A percentile compares a stretch with the other conserved stretches of the same genome.
These are phyloP conservation scores for Cynopterus brachyotis DNA, from an alignment of 2,113 vertebrate species.

Conservation along the genomic window DNA sequence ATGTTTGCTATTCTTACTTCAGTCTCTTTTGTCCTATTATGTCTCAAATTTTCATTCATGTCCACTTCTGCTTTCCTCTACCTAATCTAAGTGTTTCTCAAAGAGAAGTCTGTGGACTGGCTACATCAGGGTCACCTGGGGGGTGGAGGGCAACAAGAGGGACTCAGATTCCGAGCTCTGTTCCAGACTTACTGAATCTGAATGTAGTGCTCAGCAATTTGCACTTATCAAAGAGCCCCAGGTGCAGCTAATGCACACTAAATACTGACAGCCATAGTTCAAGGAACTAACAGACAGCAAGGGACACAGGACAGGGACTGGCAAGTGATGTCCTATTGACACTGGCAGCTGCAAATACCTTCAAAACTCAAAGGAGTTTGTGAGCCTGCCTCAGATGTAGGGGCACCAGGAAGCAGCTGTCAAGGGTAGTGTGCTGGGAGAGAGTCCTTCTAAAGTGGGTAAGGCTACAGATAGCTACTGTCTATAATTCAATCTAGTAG, in stretches of 20 bases:
- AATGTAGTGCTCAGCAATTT: background rate
- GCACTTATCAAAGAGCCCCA: background rate
- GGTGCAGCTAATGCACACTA: background rate
- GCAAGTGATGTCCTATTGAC: no score
- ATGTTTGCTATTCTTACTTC: background rate
- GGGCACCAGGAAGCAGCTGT: background rate
- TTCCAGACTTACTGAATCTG: background rate
- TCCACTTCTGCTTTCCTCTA: background rate
- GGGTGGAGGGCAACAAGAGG: rapidly evolving
- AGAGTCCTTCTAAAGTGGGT: background rate
- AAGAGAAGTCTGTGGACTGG: background rate
- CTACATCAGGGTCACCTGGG: background rate
- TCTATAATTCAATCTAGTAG: background rate
- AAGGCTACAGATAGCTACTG: background rate
- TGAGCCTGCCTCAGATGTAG: background rate
- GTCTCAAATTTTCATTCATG: background rate
- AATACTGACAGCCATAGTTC: background rate
- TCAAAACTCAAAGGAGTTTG: background rate
- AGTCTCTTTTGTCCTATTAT: background rate
- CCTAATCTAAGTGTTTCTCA: background rate
- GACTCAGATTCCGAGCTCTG: background rate
- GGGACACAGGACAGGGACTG: background rate
- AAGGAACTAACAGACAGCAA: background rate
- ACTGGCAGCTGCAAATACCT: background rate
- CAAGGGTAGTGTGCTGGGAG: background rate